A percentile compares a stretch with the other conserved stretches of the same genome.
Evolutionary conservation across 1,140 invertebrate species (phyloP).

Genomic region (Diuraphis noxia): DNA sequence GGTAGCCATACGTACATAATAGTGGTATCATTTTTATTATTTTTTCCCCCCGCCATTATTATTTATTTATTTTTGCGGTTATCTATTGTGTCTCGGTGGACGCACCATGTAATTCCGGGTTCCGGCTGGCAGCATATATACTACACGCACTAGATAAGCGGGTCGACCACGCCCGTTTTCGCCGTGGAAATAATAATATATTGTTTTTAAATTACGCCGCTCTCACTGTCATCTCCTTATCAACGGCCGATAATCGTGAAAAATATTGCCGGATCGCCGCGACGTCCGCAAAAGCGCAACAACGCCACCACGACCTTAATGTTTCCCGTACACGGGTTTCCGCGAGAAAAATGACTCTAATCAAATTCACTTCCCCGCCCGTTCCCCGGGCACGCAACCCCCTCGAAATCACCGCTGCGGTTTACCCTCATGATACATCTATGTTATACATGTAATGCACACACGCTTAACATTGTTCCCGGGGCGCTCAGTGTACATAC

Average conservation of each 20-base stretch:
- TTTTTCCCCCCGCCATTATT: neutral
- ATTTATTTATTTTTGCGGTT: constrained; percentile 36
- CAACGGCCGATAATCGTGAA: constrained; percentile 45
- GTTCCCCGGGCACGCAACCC: neutral
- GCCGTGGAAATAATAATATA: constrained; percentile 42
- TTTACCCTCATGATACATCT: neutral
- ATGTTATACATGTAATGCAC: too few species aligned
- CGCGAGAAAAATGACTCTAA: constrained; percentile 48
- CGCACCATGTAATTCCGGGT: constrained; percentile 29
- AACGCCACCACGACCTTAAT: constrained; percentile 21
- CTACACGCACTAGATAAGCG: constrained; percentile 18
- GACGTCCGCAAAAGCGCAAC: neutral
- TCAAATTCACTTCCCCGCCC: constrained; percentile 34
- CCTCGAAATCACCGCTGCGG: neutral
- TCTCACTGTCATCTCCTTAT: constrained; percentile 48
- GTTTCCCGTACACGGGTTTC: neutral
- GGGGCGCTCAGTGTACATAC: neutral
- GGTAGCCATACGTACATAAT: neutral
- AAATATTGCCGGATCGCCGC: constrained; percentile 39
- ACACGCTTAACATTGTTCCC: neutral
- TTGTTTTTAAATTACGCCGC: constrained; percentile 49
- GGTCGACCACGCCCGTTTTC: constrained; percentile 31
- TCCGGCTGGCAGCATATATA: constrained; percentile 23
- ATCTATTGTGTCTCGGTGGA: constrained; percentile 36
- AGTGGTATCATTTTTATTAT: neutral